Conservation (phyloP, 1,140 invertebrate species). For the Maniola jurtina region DNA sequence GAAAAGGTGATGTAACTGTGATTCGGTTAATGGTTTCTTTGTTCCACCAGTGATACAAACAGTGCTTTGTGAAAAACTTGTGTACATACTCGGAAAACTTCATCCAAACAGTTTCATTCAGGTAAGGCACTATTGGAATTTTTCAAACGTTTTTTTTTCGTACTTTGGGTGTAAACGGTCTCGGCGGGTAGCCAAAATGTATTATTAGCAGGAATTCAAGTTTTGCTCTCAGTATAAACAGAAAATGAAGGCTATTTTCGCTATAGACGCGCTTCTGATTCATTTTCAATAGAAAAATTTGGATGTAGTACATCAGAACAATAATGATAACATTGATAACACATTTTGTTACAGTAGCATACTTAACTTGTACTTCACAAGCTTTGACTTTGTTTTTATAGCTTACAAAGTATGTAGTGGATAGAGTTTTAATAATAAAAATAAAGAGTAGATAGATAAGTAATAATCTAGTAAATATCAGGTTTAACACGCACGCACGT, state of each 20-base stretch:
- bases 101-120: background rate
- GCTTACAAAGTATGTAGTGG: too few relatives aligned
- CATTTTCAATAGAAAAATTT: background rate
- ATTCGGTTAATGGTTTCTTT: slow-evolving; percentile 48
- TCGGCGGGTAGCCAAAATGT: slow-evolving; percentile 61
- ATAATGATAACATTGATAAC: background rate
- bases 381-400: too few relatives aligned
- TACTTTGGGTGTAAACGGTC: slow-evolving; percentile 13
- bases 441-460: too few relatives aligned
- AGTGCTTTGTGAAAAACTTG: slow-evolving; percentile 51
- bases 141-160: slow-evolving; percentile 22
- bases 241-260: slow-evolving; percentile 50
- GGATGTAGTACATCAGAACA: background rate
- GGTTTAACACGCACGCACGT: too few relatives aligned
- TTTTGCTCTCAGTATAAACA: slow-evolving; percentile 41
- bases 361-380: too few relatives aligned
- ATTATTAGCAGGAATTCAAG: slow-evolving; percentile 61
- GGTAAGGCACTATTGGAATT: slow-evolving; percentile 12
- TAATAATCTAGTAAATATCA: too few relatives aligned
- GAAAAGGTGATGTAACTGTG: slow-evolving; percentile 61
- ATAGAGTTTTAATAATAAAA: too few relatives aligned
- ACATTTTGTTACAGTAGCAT: too few relatives aligned
- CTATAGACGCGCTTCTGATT: slow-evolving; percentile 17
- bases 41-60: slow-evolving; percentile 46
- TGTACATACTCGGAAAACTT: background rate